Evolutionary conservation across 2,888 invertebrate genomes (phyloP).

Genomic region (Alloplasta piceator): DNA sequence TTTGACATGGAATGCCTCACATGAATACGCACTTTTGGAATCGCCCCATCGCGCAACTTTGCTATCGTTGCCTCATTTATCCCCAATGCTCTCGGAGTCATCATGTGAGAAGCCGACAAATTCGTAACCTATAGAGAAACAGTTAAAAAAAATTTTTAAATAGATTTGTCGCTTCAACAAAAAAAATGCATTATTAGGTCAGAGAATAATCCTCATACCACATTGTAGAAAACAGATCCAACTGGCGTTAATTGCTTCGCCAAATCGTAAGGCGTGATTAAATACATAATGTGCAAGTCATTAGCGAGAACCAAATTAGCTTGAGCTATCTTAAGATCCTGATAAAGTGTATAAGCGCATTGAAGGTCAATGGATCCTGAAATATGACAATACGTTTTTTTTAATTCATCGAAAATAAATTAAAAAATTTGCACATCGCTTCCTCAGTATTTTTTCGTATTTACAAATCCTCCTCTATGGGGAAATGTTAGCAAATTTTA

Average conservation of each 20-base stretch:
- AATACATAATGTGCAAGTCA: slow-evolving; percentile 93
- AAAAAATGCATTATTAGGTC: background rate
- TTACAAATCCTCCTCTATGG: too few species aligned
- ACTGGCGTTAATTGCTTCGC: slow-evolving; percentile 85
- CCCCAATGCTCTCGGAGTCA: slow-evolving; percentile 90
- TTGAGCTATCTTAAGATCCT: slow-evolving; percentile 90
- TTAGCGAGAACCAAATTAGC: slow-evolving; percentile 91
- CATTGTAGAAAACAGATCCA: slow-evolving; percentile 85
- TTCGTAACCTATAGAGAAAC: slow-evolving; percentile 85
- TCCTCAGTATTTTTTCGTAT: too few species aligned
- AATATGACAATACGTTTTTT: too few species aligned
- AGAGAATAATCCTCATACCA: slow-evolving; percentile 83
- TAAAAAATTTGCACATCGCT: too few species aligned
- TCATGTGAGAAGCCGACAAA: slow-evolving; percentile 85
- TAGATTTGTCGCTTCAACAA: background rate
- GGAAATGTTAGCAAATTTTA: slow-evolving; percentile 4
- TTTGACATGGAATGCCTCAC: too few species aligned
- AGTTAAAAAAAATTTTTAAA: too few species aligned
- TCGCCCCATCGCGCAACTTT: slow-evolving; percentile 77
- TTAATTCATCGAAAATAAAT: slow-evolving; percentile 62
- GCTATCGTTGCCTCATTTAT: slow-evolving; percentile 87
- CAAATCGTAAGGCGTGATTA: slow-evolving; percentile 92
- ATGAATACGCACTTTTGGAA: slow-evolving; percentile 75
- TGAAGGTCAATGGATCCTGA: slow-evolving; percentile 92
- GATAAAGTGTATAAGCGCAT: slow-evolving; percentile 88